Evolutionary conservation across 2,113 vertebrate genomes (phyloP).

Genomic region (Cairina moschata): DNA sequence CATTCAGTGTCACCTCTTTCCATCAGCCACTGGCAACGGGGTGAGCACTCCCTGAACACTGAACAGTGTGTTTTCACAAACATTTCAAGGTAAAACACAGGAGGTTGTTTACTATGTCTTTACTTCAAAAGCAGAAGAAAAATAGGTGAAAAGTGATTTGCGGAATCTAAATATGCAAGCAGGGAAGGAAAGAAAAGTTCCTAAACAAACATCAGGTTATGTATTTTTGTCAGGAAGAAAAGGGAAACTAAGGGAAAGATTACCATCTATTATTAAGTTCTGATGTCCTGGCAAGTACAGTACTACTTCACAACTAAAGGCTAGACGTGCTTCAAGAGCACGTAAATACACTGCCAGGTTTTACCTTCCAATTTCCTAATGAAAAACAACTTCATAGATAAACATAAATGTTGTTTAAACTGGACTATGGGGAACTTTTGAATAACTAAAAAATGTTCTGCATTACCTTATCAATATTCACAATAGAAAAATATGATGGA

Average conservation of each 20-base stretch:
- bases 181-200: neutral
- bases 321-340: neutral
- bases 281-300: neutral
- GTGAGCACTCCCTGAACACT: neutral
- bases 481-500: neutral
- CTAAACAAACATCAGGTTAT: neutral
- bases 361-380: neutral
- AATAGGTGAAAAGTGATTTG: neutral
- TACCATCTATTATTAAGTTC: neutral
- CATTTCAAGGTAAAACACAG: neutral
- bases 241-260: neutral
- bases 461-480: neutral
- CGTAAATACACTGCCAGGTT: neutral
- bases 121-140: neutral
- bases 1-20: too few relatives aligned
- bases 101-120: neutral
- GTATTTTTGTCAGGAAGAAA: neutral
- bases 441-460: neutral
- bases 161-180: neutral
- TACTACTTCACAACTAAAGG: neutral
- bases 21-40: too few relatives aligned
- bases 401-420: neutral
- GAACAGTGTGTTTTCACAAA: neutral
- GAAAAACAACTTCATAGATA: neutral
- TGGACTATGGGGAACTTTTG: neutral